Evolutionary conservation across 2,888 invertebrate genomes (phyloP).

Genomic region (Parnassius smintheus): DNA sequence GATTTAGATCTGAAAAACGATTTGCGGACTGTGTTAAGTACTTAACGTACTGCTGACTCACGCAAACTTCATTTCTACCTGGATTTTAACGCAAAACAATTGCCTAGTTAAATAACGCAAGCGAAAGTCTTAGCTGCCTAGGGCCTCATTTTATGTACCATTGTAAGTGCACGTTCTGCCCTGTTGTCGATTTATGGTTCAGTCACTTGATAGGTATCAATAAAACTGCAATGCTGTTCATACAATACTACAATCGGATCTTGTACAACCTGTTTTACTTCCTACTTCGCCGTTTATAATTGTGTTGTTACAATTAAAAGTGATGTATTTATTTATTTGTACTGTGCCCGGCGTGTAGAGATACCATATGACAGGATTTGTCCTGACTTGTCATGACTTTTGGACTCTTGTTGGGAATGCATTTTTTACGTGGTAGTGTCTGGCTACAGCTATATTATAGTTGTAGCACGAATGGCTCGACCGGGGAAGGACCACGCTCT

Average conservation of each 20-base stretch:
- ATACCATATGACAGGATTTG: too few species aligned
- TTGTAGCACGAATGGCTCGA: too few species aligned
- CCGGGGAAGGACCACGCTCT: too few species aligned
- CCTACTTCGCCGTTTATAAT: constrained; percentile 2
- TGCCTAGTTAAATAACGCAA: not conserved
- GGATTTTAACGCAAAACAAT: not conserved
- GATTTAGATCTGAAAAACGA: too few species aligned
- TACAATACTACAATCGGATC: not conserved
- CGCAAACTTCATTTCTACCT: too few species aligned
- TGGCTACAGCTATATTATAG: too few species aligned
- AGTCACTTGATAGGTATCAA: constrained; percentile 14
- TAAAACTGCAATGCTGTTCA: not conserved
- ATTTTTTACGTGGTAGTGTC: too few species aligned
- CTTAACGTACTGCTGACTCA: too few species aligned
- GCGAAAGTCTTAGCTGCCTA: not conserved
- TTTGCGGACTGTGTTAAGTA: too few species aligned
- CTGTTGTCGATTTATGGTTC: constrained; percentile 2
- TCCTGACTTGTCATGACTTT: too few species aligned
- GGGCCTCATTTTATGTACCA: constrained; percentile 29
- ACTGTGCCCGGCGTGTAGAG: not conserved
- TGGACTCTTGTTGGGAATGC: too few species aligned
- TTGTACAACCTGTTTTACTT: constrained; percentile 13
- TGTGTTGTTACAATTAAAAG: not conserved
- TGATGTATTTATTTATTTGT: too few species aligned
- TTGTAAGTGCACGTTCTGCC: constrained; percentile 29